A percentile compares a stretch with the other conserved stretches of the same genome.
Conservation (phyloP, 92 coral and sea anemone species). For the Chrysogorgia sp. region DNA sequence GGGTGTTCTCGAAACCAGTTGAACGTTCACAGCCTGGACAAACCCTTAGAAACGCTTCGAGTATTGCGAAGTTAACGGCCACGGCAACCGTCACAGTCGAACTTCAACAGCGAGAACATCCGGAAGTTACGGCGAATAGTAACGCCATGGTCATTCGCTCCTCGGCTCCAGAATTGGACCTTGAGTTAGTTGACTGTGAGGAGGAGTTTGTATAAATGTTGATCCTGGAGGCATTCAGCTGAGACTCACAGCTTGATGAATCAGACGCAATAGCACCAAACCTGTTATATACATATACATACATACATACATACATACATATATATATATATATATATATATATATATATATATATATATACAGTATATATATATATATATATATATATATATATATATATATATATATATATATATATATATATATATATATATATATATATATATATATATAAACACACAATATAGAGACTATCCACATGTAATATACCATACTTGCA, state of each 20-base stretch:
- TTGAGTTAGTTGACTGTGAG: conserved; percentile 31
- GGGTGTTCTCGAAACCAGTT: neutral
- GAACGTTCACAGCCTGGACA: neutral
- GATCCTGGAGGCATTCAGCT: neutral
- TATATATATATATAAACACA: too few species aligned
- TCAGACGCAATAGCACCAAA: too few species aligned
- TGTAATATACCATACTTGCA: too few species aligned
- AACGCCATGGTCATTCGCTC: conserved; percentile 16
- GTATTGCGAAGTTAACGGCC: conserved; percentile 25
- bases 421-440: too few species aligned
- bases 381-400: too few species aligned
- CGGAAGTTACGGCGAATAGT: neutral
- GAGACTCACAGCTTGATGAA: neutral
- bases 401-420: too few species aligned
- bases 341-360: too few species aligned
- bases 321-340: too few species aligned
- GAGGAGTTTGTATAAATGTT: conserved; percentile 34
- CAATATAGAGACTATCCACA: too few species aligned
- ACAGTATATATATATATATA: too few species aligned
- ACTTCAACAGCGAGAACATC: conserved; percentile 12
- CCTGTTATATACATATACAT: too few species aligned
- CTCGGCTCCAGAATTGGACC: conserved; percentile 4
- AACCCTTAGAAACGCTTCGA: neutral
- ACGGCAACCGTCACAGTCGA: conserved; percentile 43
- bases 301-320: too few species aligned